Base-by-base conservation (phyloP, 92 coral and sea anemone species). In the Pocillopora grandis region DNA sequence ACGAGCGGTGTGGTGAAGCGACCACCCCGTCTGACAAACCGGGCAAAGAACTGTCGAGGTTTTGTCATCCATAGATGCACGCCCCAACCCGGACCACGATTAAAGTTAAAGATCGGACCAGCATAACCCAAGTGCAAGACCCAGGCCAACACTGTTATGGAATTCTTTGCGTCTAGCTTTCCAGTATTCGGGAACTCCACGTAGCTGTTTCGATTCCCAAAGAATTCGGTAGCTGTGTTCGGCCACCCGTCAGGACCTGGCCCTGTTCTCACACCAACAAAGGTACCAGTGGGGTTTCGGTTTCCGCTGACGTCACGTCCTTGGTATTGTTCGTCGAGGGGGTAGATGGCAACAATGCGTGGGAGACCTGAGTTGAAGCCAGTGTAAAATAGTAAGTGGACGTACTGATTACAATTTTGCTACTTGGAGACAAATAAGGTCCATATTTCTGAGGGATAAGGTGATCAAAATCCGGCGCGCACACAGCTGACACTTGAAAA, bases 101-200 rank as follows among this genome's bases (percentile, higher is more conserved):
- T 89, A 72, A 89, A 93, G 76, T 89, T 89, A 18, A 93, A 66
- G 59, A 93, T 93, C 18, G 95, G 98, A 21, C 98, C 98, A 13
- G 95, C 71, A 0, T 33, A 12, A 48, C 95, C 98, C 13, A 79
- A 60, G 62, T 93, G 90, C 36, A 82, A 75, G 66, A 93, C 86
- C 98, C 95, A 91, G 12, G 95, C 95, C 65, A 91, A 71, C 62
- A 93, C 82, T 19, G 98, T 91, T 23, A 93, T 91, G 23, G 97
- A 93, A 70, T 81, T 70, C 23, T 56, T 77, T 9, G 95, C 80
- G 71, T 91, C 94, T 8, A 91, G 84, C 77, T 78, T 77, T 0
- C 87, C 65, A 52, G 85, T 72, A 74, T 91, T 93, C 36, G 97
- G 91, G 76, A 93, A 76, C 72, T 93, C 92, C 9, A 93, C 86